Evolutionary conservation across 2,113 vertebrate species (phyloP).

Genomic region (Caranx ignobilis): DNA sequence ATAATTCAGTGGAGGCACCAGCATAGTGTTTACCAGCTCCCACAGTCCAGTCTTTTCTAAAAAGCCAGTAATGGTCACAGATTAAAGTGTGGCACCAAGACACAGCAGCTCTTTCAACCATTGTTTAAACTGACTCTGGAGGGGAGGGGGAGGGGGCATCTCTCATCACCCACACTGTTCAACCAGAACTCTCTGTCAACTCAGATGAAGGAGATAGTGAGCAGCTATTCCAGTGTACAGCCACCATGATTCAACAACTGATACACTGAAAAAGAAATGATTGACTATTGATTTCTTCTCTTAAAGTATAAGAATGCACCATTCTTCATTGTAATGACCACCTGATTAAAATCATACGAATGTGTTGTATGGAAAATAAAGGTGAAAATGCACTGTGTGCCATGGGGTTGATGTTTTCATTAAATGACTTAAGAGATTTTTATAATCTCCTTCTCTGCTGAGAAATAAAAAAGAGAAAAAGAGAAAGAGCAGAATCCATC

Average conservation of each 20-base stretch:
- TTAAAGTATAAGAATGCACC: neutral
- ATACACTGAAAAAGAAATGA: neutral
- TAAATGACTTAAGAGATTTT: neutral
- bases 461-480: neutral
- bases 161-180: neutral
- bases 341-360: neutral
- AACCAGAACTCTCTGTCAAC: neutral
- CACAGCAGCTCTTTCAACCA: neutral
- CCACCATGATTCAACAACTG: neutral
- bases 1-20: neutral
- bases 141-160: neutral
- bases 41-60: neutral
- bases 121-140: neutral
- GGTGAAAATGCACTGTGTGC: neutral
- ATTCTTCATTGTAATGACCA: neutral
- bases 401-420: neutral
- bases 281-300: neutral
- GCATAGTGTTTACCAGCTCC: neutral
- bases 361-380: neutral
- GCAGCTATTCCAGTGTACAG: neutral
- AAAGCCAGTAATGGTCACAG: neutral
- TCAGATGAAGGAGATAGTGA: neutral
- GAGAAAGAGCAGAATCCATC: neutral
- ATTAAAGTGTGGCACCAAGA: slow-evolving; percentile 9
- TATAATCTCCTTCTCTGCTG: neutral